A percentile compares a stretch with the other conserved stretches of the same genome.
phyloP scores from a whole-genome alignment of 2,888 invertebrate genomes.

The Napeogenes inachia region DNA sequence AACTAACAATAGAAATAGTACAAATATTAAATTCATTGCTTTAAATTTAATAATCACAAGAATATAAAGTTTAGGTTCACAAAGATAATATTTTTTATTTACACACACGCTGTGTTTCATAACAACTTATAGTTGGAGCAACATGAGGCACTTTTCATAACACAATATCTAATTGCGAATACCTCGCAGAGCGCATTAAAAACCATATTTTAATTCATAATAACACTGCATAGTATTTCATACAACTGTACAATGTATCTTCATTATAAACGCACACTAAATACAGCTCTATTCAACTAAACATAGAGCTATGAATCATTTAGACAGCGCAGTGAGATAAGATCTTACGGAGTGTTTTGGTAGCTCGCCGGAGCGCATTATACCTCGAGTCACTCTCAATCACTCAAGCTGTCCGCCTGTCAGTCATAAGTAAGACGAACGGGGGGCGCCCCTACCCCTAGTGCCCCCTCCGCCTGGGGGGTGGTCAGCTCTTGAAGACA shows the following conservation, averaged over 20 bases:
- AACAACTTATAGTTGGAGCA: background rate
- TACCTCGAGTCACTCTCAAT: constrained; percentile 76
- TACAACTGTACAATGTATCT: constrained; percentile 22
- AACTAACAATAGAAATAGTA: no score
- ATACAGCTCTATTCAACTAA: constrained; percentile 18
- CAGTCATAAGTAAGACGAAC: constrained; percentile 77
- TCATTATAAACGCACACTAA: constrained; percentile 14
- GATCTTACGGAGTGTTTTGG: constrained; percentile 38
- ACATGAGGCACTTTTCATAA: constrained; percentile 18
- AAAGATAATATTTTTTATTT: no score
- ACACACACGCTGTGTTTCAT: background rate
- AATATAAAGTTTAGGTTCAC: background rate
- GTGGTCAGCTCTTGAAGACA: constrained; percentile 76
- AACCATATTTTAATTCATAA: constrained; percentile 69
- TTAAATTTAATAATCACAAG: no score
- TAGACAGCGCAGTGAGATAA: constrained; percentile 40
- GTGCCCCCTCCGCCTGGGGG: constrained; percentile 47
- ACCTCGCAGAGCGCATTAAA: constrained; percentile 59
- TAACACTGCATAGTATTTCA: constrained; percentile 46
- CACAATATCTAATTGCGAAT: constrained; percentile 58
- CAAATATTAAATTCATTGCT: no score
- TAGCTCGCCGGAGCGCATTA: constrained; percentile 71
- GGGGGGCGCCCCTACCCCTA: constrained; percentile 63
- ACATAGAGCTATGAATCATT: constrained; percentile 45
- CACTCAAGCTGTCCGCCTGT: constrained; percentile 75